Percentiles rank a stretch among this genome's conserved stretches.
Evolutionary conservation across 2,888 invertebrate species (phyloP).

Genomic region (Xestia rhomboidea): DNA sequence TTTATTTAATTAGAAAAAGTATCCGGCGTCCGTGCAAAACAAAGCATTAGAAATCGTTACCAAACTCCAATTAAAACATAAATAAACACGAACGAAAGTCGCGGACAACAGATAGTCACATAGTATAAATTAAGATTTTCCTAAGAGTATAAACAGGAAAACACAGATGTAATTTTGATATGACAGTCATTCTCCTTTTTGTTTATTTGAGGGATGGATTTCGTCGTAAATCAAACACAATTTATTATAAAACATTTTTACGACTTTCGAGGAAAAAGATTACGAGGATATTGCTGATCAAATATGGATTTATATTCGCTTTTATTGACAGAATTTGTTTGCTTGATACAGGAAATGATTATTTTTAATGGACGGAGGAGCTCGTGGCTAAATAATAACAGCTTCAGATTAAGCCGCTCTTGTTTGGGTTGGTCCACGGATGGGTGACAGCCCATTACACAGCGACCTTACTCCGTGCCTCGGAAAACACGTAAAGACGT

Average conservation of each 20-base stretch:
- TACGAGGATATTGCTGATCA: background rate
- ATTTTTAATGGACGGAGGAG: background rate
- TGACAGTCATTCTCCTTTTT: slow-evolving; percentile 3
- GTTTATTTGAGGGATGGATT: slow-evolving; percentile 4
- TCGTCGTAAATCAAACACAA: background rate
- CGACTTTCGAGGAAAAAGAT: background rate
- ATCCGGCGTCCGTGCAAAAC: too few species aligned
- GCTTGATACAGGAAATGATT: background rate
- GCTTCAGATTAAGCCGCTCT: background rate
- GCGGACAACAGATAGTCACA: background rate
- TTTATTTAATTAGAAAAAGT: too few species aligned
- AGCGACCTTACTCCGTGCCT: too few species aligned
- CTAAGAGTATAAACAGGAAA: background rate
- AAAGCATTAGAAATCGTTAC: too few species aligned
- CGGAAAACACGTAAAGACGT: too few species aligned
- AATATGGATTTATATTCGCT: background rate
- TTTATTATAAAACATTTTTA: slow-evolving; percentile 10
- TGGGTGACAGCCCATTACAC: too few species aligned
- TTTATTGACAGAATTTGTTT: slow-evolving; percentile 12
- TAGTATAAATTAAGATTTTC: background rate
- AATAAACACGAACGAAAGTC: too few species aligned
- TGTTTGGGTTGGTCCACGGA: background rate
- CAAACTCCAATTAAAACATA: too few species aligned
- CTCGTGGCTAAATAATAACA: background rate
- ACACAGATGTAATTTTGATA: background rate